Evolutionary conservation across 2,113 vertebrate species (phyloP).

Genomic region (Chlorocebus sabaeus): DNA sequence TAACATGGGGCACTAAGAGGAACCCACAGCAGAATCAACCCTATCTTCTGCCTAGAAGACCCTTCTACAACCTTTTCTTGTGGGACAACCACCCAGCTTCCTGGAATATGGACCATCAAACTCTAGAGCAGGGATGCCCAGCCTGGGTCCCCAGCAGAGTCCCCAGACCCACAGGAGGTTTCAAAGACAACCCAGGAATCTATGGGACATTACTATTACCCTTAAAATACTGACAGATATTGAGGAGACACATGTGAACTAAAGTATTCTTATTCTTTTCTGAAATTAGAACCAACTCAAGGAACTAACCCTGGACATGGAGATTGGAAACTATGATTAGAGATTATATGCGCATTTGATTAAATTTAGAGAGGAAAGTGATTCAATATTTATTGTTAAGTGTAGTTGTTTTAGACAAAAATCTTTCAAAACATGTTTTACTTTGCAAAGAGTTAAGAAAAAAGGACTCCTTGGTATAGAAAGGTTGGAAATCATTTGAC

Average conservation of each 20-base stretch:
- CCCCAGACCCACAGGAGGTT: not conserved
- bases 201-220: not conserved
- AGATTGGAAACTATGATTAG: not conserved
- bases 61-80: not conserved
- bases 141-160: not conserved
- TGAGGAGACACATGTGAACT: not conserved
- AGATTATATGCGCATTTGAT: not conserved
- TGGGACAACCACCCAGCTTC: not conserved
- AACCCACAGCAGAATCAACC: not conserved
- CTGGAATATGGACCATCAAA: not conserved
- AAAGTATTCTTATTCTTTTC: not conserved
- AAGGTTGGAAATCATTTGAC: slow-evolving; percentile 24
- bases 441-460: not conserved
- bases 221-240: not conserved
- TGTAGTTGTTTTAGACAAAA: not conserved
- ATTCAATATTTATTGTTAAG: slow-evolving; percentile 52
- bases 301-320: not conserved
- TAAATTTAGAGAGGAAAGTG: slow-evolving; percentile 28
- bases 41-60: not conserved
- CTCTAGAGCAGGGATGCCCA: rapidly evolving
- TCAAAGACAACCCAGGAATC: not conserved
- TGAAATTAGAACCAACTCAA: not conserved
- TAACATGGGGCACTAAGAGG: not conserved
- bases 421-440: slow-evolving; percentile 1
- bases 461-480: not conserved